Base-by-base conservation (phyloP, 2,113 vertebrate species). In the Phocoena sinus region DNA sequence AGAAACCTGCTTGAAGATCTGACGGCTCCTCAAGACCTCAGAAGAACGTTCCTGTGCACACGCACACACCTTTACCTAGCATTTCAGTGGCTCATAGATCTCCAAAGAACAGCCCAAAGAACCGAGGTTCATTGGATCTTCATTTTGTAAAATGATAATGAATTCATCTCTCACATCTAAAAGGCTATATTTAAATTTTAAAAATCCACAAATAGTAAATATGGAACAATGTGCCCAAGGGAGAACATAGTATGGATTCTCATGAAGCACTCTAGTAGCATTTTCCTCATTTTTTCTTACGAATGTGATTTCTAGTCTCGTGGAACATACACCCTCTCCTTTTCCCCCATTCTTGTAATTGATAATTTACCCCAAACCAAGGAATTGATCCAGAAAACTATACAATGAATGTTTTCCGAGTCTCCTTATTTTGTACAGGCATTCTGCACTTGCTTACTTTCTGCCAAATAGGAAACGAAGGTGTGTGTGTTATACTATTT, bases 181-280 rank as follows among this genome's bases (percentile, higher is more conserved):
- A 85, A 80, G 26, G 8, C 38, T 67, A 23, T 73, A 84, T 56
- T 92, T 82, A 90, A 56, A 41, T 36, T 73, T 79, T 90, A 70
- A 1, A 17, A 80, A 67, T 31, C 3, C 1, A 44, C 21, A 80
- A 21, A 53, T 65, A 18, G 21, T 71, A 70, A 92, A 3, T 15
- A 25, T 70, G 36, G 44, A 79, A 83, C 62, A 94, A 10, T 20
- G n/a, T 62, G 23, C 13, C 14, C 26, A 76, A 82, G 28, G 86
- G 70, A 79, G 44, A 89, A 58, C 23, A 8, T 58, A 5, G 26
- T 33, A 83, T 44, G 7, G 44, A 60, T 47, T 71, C n/a, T 91
- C 28, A 36, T 26, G 15, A 63, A 65, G 1, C 10, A 28, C 11
- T 41, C 6, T 1, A 31, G 13, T 5, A 53, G 2, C 0, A 3